Evolutionary conservation across 2,888 invertebrate genomes (phyloP).

Genomic region (Acrocyrtus sp.): DNA sequence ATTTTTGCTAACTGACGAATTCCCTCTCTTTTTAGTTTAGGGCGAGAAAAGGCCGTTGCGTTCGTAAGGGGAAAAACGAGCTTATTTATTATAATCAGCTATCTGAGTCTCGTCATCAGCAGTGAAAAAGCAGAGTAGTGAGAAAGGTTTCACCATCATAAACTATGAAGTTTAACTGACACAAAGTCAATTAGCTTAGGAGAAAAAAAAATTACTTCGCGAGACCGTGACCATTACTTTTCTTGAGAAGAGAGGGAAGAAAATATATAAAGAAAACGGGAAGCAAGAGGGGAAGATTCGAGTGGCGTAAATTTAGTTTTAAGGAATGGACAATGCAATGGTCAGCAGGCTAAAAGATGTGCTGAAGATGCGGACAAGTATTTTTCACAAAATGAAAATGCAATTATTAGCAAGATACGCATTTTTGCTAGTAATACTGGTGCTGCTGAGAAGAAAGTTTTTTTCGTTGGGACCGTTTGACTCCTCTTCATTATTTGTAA

Average conservation of each 20-base stretch:
- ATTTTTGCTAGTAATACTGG: not conserved
- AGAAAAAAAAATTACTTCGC: not conserved
- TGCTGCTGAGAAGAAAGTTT: not conserved
- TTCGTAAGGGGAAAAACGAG: not conserved
- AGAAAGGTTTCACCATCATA: conserved; percentile 18
- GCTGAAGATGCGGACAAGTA: no score
- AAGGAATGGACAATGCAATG: no score
- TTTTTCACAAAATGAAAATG: not conserved
- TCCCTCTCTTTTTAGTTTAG: not conserved
- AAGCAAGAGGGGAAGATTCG: not conserved
- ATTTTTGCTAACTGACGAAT: no score
- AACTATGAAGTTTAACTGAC: conserved; percentile 46
- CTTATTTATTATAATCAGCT: conserved; percentile 11
- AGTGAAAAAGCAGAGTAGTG: not conserved
- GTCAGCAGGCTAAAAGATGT: no score
- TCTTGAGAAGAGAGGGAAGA: not conserved
- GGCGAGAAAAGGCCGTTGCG: not conserved
- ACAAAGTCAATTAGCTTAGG: conserved; percentile 43
- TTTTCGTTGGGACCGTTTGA: conserved; percentile 1
- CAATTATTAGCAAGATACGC: not conserved
- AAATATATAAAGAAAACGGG: conserved; percentile 8
- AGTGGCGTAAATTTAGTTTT: conserved; percentile 17
- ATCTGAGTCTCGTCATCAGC: not conserved
- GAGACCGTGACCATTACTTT: not conserved
- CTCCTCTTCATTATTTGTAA: conserved; percentile 1